phyloP scores from a whole-genome alignment of 2,113 vertebrate species.

The Melanocharis versteri region DNA sequence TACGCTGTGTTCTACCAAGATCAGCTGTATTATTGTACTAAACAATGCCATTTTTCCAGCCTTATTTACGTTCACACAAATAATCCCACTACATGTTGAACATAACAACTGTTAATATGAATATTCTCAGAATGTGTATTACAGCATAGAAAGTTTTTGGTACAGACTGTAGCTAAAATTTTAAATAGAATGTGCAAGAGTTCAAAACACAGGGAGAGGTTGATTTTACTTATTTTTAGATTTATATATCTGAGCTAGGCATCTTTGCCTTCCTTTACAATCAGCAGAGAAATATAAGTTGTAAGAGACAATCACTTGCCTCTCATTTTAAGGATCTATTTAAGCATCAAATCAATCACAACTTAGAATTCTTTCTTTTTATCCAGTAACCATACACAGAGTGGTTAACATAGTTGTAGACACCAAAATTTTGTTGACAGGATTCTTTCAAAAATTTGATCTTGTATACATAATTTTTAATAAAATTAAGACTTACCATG shows the following conservation, averaged over 20 bases:
- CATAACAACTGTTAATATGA: neutral
- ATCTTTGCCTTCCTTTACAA: neutral
- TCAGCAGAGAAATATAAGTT: neutral
- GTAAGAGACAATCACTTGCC: neutral
- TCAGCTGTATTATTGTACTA: neutral
- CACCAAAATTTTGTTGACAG: neutral
- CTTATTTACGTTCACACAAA: constrained; percentile 3
- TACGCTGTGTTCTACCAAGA: neutral
- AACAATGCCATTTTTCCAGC: neutral
- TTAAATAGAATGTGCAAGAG: neutral
- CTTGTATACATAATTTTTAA: neutral
- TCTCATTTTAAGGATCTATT: neutral
- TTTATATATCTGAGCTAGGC: neutral
- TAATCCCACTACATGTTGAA: neutral
- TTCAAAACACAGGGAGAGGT: neutral
- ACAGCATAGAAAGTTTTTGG: neutral
- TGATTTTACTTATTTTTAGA: constrained; percentile 4
- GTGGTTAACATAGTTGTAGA: neutral
- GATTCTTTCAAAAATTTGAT: neutral
- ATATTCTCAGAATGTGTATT: neutral
- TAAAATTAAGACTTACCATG: neutral
- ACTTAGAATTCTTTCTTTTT: neutral
- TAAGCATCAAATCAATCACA: neutral
- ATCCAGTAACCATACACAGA: neutral
- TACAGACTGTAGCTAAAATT: neutral